Percentiles rank a stretch among this genome's conserved stretches.
Evolutionary conservation across 2,888 invertebrate species (phyloP).

Genomic region (Drosophila colorata): DNA sequence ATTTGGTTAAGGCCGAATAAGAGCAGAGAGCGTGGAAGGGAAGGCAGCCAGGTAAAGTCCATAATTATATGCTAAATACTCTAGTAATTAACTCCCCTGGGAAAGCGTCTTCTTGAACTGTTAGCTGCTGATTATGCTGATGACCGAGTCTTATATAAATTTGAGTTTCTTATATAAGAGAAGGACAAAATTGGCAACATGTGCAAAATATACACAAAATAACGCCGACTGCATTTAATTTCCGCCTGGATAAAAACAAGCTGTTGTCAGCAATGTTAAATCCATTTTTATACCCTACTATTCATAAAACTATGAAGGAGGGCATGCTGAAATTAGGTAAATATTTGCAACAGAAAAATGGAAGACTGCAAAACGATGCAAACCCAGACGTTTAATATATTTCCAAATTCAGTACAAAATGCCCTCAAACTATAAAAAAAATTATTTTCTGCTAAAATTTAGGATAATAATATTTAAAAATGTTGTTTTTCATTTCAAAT

Average conservation of each 20-base stretch:
- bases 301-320: not conserved
- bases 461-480: too few species aligned
- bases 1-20: conserved; percentile 36
- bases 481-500: too few species aligned
- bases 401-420: too few species aligned
- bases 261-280: conserved; percentile 45
- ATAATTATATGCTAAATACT: conserved; percentile 81
- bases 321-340: not conserved
- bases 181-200: conserved; percentile 56
- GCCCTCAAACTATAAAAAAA: too few species aligned
- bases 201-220: conserved; percentile 58
- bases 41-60: conserved; percentile 45
- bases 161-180: conserved; percentile 51
- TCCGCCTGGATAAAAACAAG: conserved; percentile 27
- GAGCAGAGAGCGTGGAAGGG: not conserved
- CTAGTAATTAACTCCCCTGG: conserved; percentile 71
- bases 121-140: conserved; percentile 58
- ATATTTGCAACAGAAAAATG: too few species aligned
- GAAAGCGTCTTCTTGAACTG: conserved; percentile 31
- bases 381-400: too few species aligned
- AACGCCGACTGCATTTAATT: conserved; percentile 26
- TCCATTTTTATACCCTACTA: conserved; percentile 13
- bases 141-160: conserved; percentile 46
- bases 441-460: too few species aligned
- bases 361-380: too few species aligned